A percentile compares a stretch with the other conserved stretches of the same genome.
phyloP scores from a whole-genome alignment of 2,888 invertebrate genomes.

The Idaea aversata region DNA sequence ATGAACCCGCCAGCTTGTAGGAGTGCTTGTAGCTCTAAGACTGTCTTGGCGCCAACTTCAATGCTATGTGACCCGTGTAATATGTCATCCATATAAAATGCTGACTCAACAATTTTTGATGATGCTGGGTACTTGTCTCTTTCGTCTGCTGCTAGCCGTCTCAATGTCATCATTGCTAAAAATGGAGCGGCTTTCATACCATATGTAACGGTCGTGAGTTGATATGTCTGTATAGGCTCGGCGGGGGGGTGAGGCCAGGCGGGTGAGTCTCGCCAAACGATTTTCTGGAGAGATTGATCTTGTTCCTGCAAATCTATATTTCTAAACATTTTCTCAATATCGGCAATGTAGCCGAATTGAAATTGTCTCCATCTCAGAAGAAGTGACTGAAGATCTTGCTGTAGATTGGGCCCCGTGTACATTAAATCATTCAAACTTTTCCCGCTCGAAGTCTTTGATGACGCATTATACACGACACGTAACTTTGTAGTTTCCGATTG shows the following conservation, averaged over 20 bases:
- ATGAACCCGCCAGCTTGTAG: neutral
- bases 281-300: neutral
- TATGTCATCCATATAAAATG: neutral
- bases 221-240: neutral
- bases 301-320: neutral
- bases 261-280: neutral
- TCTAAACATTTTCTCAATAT: neutral
- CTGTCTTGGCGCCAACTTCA: neutral
- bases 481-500: neutral
- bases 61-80: neutral
- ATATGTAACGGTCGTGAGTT: slow-evolving; percentile 1
- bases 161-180: neutral
- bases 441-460: slow-evolving; percentile 2
- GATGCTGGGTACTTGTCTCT: neutral
- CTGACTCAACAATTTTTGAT: neutral
- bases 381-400: neutral
- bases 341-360: neutral
- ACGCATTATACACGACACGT: neutral
- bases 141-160: neutral
- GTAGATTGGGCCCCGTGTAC: slow-evolving; percentile 5
- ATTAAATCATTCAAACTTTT: slow-evolving; percentile 4
- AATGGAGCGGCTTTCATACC: neutral
- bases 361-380: neutral
- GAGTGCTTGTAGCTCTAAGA: neutral
- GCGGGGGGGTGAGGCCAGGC: no score